Percentiles rank a stretch among this genome's conserved stretches.
phyloP scores from a whole-genome alignment of 2,888 invertebrate species.

The Caenorhabditis zanzibari region DNA sequence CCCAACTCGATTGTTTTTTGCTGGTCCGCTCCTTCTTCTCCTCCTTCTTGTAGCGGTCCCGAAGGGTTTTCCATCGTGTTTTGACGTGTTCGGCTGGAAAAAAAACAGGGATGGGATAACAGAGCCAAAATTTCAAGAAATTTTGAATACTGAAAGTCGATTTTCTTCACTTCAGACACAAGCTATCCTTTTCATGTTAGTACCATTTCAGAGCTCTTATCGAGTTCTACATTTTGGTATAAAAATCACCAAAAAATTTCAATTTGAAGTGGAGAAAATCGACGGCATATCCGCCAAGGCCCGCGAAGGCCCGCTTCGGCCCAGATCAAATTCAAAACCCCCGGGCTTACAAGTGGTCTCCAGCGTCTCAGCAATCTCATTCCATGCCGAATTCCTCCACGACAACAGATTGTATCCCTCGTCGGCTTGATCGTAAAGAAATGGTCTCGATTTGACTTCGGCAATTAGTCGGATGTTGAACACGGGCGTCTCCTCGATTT shows the following conservation, averaged over 20 bases:
- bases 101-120: neutral
- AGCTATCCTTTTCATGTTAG: too few species aligned
- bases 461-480: constrained; percentile 73
- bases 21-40: constrained; percentile 70
- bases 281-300: too few species aligned
- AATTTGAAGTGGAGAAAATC: neutral
- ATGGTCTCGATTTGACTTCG: constrained; percentile 68
- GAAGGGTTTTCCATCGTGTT: constrained; percentile 80
- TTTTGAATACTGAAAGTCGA: too few species aligned
- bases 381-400: constrained; percentile 71
- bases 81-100: constrained; percentile 75
- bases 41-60: constrained; percentile 80
- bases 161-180: too few species aligned
- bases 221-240: too few species aligned
- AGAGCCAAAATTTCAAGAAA: too few species aligned
- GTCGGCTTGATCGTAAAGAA: constrained; percentile 69
- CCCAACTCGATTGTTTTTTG: constrained; percentile 71
- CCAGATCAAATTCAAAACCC: too few species aligned
- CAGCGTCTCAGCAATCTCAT: constrained; percentile 66
- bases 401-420: constrained; percentile 70
- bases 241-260: too few species aligned
- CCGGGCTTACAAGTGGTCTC: constrained; percentile 63
- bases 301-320: too few species aligned
- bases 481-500: constrained; percentile 68
- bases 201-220: too few species aligned